Conservation (phyloP, 2,888 invertebrate species). For the Taenaris catops region DNA sequence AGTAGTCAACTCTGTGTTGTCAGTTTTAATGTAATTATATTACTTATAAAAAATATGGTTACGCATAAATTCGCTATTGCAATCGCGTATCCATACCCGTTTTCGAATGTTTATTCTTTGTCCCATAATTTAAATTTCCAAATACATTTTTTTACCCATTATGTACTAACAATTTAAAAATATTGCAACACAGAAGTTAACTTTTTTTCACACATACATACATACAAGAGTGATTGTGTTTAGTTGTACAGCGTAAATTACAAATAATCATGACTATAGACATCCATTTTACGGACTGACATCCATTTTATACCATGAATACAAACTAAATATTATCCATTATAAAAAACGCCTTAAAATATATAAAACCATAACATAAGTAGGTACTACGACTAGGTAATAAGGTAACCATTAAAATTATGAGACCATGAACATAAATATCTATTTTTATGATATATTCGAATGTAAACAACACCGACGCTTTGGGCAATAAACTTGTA, state of each 20-base stretch:
- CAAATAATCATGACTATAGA: slow-evolving; percentile 15
- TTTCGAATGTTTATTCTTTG: no score
- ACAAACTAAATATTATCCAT: no score
- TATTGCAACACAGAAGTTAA: slow-evolving; percentile 2
- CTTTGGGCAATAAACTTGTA: slow-evolving; percentile 4
- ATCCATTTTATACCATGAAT: slow-evolving; percentile 1
- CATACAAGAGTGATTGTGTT: slow-evolving; percentile 1
- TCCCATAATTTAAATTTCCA: no score
- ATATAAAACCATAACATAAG: slow-evolving; percentile 54
- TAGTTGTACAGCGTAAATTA: slow-evolving; percentile 8
- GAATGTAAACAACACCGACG: slow-evolving; percentile 17
- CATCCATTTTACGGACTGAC: neutral
- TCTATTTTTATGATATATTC: slow-evolving; percentile 1
- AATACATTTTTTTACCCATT: no score
- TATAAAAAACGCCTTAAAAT: slow-evolving; percentile 37
- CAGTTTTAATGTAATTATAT: neutral
- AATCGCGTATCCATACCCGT: no score
- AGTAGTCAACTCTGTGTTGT: neutral
- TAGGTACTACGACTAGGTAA: slow-evolving; percentile 62
- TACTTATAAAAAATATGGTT: neutral
- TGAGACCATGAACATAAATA: slow-evolving; percentile 38
- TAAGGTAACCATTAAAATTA: slow-evolving; percentile 50
- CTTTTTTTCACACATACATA: neutral
- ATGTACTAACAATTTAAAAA: no score
- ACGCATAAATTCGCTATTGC: no score